phyloP scores from a whole-genome alignment of 2,113 vertebrate species.

The Chionis minor region DNA sequence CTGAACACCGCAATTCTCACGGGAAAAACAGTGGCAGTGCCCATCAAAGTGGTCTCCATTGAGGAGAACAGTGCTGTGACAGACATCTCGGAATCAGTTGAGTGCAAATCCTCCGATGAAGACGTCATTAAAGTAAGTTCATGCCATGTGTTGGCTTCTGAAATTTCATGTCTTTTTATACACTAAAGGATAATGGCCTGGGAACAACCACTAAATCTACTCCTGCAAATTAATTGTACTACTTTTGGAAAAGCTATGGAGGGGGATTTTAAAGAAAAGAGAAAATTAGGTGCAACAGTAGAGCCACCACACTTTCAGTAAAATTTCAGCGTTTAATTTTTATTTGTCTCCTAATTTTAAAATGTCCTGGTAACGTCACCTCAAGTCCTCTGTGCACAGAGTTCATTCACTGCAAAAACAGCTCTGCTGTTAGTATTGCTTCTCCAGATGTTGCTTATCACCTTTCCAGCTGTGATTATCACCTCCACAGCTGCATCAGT shows the following conservation, averaged over 20 bases:
- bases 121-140: conserved; percentile 89
- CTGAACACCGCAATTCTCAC: conserved; percentile 94
- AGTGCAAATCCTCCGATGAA: conserved; percentile 86
- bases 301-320: not conserved
- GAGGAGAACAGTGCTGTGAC: conserved; percentile 80
- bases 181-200: not conserved
- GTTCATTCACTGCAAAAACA: not conserved
- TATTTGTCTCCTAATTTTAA: not conserved
- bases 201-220: not conserved
- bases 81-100: conserved; percentile 88
- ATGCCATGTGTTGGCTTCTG: not conserved
- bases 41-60: conserved; percentile 88
- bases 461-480: not conserved
- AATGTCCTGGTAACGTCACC: not conserved
- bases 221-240: not conserved
- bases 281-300: not conserved
- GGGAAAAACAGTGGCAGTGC: conserved; percentile 88
- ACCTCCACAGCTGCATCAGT: not conserved
- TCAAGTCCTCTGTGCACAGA: not conserved
- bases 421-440: not conserved
- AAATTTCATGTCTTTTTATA: not conserved
- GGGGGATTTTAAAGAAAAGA: not conserved
- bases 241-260: not conserved
- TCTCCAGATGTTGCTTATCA: conserved; percentile 19
- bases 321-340: not conserved